Evolutionary conservation across 2,113 vertebrate genomes (phyloP), one percentile per base, ranked within the genome.

Genomic region (Cochlearius cochlearius): DNA sequence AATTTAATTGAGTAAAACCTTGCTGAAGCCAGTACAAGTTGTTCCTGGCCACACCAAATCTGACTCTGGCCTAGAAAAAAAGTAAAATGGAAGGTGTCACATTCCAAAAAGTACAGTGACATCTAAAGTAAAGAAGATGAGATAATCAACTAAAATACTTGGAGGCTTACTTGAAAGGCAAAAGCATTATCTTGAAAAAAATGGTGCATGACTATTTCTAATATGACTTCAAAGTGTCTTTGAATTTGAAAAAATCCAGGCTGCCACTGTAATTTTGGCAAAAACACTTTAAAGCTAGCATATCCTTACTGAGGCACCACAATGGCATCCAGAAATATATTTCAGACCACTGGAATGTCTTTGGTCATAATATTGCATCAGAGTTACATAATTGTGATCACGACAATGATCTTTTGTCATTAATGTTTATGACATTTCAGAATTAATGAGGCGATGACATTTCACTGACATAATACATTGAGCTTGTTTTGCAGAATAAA

Each of bases 281-380:
- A 72, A 92, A 95, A 64, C 66, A 58, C 77, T 92, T 95, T 39
- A 78, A 91, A 89, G 76, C 53, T 36, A 18, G 39, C 34, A 56
- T 82, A 56, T 72, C 60, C 94, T 86, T 47, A 73, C 69, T 95
- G 91, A 94, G 73, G 62, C 95, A 96, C 62, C 84, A 50, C 89
- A 91, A 16, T 60, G 86, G 88, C 25, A 95, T 95, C 86, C 86
- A 94, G 83, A 82, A 94, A 94, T 72, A 9, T 1, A 58, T n/a
- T 87, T 82, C 94, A 96, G 66, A 85, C 92, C 84, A 91, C 86
- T 92, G 94, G 94, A 94, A 95, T 96, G 94, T 89, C 92, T 94
- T 89, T 79, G 86, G 94, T 95, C 75, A 85, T 67, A 79, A 29
- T 41, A 41, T 94, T 97, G 83, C 97, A 95, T 94, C 90, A 93